phyloP scores from a whole-genome alignment of 1,140 invertebrate genomes.

The Panulirus ornatus region DNA sequence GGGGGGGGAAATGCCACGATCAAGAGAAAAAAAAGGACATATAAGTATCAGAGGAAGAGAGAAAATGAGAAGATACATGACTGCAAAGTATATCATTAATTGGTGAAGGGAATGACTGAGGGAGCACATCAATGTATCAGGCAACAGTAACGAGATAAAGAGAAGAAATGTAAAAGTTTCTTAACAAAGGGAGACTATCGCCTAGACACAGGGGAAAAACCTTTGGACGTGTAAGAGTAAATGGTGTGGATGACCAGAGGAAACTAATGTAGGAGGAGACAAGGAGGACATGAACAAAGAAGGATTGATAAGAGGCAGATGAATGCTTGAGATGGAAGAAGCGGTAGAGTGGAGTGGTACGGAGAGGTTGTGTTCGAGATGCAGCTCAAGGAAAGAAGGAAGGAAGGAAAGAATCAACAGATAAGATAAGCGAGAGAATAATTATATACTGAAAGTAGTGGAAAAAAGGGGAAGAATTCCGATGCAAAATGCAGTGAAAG shows the following conservation, averaged over 20 bases:
- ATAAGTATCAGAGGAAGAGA: not conserved
- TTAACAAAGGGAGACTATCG: not conserved
- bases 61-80: not conserved
- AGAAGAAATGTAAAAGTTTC: not conserved
- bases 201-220: not conserved
- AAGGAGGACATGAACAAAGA: constrained; percentile 10
- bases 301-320: not conserved
- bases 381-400: not conserved
- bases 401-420: not conserved
- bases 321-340: no score
- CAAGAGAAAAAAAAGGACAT: not conserved
- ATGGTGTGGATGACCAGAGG: not conserved
- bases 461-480: not conserved
- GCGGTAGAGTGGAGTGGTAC: no score
- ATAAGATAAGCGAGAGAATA: not conserved
- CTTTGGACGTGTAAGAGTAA: not conserved
- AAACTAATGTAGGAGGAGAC: not conserved
- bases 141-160: no score
- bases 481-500: not conserved
- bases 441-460: not conserved
- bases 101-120: not conserved
- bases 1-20: not conserved
- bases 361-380: no score
- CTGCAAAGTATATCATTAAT: not conserved
- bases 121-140: no score